phyloP scores from a whole-genome alignment of 1,140 invertebrate genomes.

The Tetragnatha versicolor region DNA sequence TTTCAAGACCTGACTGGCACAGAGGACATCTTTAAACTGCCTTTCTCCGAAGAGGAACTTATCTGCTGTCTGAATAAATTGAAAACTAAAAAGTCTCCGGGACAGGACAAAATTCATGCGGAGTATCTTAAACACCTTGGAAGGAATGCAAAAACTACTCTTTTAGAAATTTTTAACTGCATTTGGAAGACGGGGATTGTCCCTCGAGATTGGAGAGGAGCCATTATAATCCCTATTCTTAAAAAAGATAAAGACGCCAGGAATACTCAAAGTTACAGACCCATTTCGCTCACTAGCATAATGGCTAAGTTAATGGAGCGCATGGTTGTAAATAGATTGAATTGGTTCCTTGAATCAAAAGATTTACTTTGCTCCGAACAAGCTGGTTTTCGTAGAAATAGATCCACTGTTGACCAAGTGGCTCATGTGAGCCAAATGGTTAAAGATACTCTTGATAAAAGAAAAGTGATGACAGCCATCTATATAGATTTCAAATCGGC shows the following conservation, averaged over 20 bases:
- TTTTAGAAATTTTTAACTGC: not conserved
- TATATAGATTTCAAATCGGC: not conserved
- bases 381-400: not conserved
- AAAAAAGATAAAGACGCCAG: not conserved
- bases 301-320: not conserved
- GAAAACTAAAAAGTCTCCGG: not conserved
- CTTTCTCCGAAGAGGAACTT: not conserved
- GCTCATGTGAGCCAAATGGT: not conserved
- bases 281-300: not conserved
- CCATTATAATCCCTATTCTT: not conserved
- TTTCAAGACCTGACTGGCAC: not conserved
- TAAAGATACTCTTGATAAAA: not conserved
- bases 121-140: constrained; percentile 5
- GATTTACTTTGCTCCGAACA: not conserved
- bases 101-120: not conserved
- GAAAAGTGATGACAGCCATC: not conserved
- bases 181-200: not conserved
- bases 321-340: not conserved
- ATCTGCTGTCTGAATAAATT: not conserved
- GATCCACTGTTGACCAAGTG: not conserved
- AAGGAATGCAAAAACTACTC: not conserved
- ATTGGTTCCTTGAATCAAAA: not conserved
- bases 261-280: not conserved
- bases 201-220: no score
- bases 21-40: not conserved